These are phyloP conservation scores for Geodia barretti DNA, from an alignment of 37 sponge, comb jelly and placozoan species.

Conservation along the genomic window DNA sequence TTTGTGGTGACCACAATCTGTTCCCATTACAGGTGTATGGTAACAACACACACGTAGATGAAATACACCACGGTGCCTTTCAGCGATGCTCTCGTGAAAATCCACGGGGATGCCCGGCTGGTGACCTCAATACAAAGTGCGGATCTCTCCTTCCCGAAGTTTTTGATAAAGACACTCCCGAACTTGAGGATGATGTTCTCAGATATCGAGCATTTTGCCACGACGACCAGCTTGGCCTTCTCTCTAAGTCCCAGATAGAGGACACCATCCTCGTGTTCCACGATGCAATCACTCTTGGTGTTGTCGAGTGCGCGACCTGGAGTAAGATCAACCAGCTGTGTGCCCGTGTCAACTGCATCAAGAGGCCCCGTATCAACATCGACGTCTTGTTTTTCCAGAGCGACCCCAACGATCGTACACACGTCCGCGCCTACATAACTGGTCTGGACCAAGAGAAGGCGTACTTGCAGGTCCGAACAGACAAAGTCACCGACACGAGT, in stretches of 20 bases:
- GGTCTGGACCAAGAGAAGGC: not conserved
- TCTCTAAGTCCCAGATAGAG: not conserved
- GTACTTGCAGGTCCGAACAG: not conserved
- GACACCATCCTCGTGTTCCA: conserved; percentile 2
- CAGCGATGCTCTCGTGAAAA: not conserved
- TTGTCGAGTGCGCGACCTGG: conserved; percentile 37
- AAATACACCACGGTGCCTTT: not conserved
- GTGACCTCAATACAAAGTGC: conserved; percentile 60
- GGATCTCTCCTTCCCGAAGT: conserved; percentile 42
- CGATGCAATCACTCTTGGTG: not conserved
- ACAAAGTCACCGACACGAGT: not conserved
- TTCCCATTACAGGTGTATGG: conserved; percentile 23
- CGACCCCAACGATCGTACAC: conserved; percentile 43
- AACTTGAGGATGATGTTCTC: not conserved
- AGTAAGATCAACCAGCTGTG: not conserved
- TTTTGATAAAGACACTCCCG: no score
- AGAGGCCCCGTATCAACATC: conserved; percentile 7
- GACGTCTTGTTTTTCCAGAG: conserved; percentile 47
- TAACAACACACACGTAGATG: not conserved
- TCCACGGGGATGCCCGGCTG: conserved; percentile 39
- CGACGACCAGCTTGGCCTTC: conserved; percentile 47
- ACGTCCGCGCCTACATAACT: conserved; percentile 14
- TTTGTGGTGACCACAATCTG: not conserved
- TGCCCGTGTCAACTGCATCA: conserved; percentile 19
- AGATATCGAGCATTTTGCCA: conserved; percentile 36